Evolutionary conservation across 37 sponge, comb jelly and placozoan species (phyloP).

Genomic region (Axinella damicornis): DNA sequence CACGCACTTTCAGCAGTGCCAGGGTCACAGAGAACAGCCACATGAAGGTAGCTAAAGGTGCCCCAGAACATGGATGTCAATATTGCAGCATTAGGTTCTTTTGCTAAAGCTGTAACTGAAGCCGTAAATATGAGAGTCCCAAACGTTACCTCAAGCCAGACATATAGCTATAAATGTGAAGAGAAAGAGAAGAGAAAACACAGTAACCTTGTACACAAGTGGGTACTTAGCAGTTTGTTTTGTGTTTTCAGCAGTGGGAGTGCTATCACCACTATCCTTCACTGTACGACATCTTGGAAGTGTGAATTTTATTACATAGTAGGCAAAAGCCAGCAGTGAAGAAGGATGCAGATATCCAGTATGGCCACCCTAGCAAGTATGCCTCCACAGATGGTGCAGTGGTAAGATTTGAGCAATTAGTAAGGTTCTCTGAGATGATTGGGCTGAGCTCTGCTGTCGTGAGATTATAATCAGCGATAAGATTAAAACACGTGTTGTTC

Average conservation of each 20-base stretch:
- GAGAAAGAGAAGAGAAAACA: conserved; percentile 8
- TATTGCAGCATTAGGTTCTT: conserved; percentile 42
- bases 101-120: conserved; percentile 53
- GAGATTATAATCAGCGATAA: not conserved
- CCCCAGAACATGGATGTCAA: conserved; percentile 71
- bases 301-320: conserved; percentile 21
- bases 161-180: conserved; percentile 62
- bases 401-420: not conserved
- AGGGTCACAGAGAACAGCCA: conserved; percentile 38
- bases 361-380: conserved; percentile 1
- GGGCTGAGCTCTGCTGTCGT: not conserved
- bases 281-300: not conserved
- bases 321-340: conserved; percentile 15
- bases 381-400: not conserved
- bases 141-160: conserved; percentile 56
- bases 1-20: conserved; percentile 33
- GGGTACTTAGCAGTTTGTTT: not conserved
- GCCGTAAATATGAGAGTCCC: conserved; percentile 68
- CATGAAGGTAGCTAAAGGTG: conserved; percentile 57
- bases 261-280: not conserved
- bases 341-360: not conserved
- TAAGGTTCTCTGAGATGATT: not conserved
- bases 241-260: not conserved
- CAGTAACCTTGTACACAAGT: conserved; percentile 10
- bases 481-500: not conserved